Evolutionary conservation across 2,888 invertebrate genomes (phyloP), one percentile per base, ranked within the genome.

Genomic region (Athrips mouffetella): DNA sequence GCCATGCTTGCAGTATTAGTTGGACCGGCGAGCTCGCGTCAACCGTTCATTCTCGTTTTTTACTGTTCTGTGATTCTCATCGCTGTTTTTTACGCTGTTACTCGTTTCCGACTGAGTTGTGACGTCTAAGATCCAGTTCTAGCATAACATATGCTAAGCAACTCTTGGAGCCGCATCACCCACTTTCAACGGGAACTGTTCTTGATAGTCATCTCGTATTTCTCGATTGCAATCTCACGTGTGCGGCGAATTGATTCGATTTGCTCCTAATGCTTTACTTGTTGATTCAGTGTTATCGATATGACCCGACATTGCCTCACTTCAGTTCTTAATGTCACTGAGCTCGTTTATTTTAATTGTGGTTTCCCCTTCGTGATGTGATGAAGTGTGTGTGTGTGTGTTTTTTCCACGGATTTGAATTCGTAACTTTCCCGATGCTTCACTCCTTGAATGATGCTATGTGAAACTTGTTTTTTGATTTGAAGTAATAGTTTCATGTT

Each of bases 11-110:
- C 29, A 47, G 39, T 39, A 29, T 16, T 35, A 25, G 7, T n/a
- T 20, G 7, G 18, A 18, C 8, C 25, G 29, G 46, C 30, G 53
- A 44, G n/a, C 39, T 45, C 48, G 48, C n/a, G 31, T 20, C 6
- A 45, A 33, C 10, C 47, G 39, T 16, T 29, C 3, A 21, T 16
- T 44, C 20, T 11, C 13, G 29, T 16, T 45, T 45, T 45, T 30
- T 49, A 49, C 40, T 27, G 48, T 48, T 37, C 37, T 21, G 11
- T 21, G n/a, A 35, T 45, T 21, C 16, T 13, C 27, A 27, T 35
- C 45, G n/a, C 8, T 23, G 18, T 45, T 35, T 35, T 16, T 10
- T 23, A 18, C 8, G n/a, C 37, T 21, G 18, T 29, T 21, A 35
- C 41, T 27, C 3, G 27, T 15, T 23, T 33, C 23, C 10, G 5